Evolutionary conservation across 2,888 invertebrate species (phyloP).

Genomic region (Chironomus riparius): DNA sequence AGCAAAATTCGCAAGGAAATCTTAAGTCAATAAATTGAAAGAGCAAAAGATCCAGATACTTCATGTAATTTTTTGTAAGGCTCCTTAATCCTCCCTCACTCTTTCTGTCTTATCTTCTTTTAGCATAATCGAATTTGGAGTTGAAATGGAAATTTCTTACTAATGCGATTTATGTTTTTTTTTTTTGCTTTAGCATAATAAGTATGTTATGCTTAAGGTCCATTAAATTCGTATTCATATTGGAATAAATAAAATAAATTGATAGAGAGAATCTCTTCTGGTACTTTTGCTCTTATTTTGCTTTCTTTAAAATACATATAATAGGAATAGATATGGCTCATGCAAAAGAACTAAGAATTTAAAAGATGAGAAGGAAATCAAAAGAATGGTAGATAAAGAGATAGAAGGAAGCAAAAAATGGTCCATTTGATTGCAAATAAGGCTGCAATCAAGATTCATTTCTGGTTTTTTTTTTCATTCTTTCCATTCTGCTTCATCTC

Average conservation of each 20-base stretch:
- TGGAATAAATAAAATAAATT: neutral
- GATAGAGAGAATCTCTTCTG: neutral
- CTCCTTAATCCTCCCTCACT: too few species aligned
- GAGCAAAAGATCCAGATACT: too few species aligned
- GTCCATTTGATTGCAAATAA: constrained; percentile 23
- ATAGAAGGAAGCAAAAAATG: neutral
- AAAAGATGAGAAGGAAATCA: neutral
- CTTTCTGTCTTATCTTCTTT: too few species aligned
- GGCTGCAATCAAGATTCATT: constrained; percentile 21
- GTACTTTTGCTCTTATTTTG: too few species aligned
- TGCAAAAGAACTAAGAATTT: neutral
- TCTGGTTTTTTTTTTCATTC: neutral
- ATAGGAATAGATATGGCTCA: too few species aligned
- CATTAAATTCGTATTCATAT: neutral
- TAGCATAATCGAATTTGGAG: too few species aligned
- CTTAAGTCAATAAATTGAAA: too few species aligned
- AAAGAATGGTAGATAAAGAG: neutral
- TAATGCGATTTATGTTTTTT: too few species aligned
- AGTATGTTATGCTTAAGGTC: neutral
- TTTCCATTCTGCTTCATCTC: neutral
- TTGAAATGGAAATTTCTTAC: too few species aligned
- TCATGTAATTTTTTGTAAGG: too few species aligned
- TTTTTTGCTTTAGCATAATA: neutral
- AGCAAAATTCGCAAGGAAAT: too few species aligned
- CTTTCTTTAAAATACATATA: too few species aligned